Percentiles rank a stretch among this genome's conserved stretches.
Conservation (phyloP, 2,797 vertebrate species). For the Karalla daura region DNA sequence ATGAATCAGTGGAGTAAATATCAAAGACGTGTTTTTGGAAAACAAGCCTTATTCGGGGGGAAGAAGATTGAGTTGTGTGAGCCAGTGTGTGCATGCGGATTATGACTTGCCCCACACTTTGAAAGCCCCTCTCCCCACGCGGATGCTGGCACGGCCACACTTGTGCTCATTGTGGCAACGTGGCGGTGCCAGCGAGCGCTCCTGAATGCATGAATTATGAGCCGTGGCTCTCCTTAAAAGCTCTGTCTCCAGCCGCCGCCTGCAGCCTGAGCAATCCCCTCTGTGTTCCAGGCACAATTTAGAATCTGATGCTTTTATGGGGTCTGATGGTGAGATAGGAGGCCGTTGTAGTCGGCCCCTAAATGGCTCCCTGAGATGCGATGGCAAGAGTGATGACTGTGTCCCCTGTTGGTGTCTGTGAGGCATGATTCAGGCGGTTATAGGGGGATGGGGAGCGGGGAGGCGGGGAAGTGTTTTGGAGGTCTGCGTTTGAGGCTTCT, state of each 20-base stretch:
- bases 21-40: slow-evolving; percentile 13
- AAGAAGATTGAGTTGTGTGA: slow-evolving; percentile 48
- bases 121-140: slow-evolving; percentile 11
- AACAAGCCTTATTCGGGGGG: slow-evolving; percentile 22
- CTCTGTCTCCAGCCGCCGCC: slow-evolving; percentile 50
- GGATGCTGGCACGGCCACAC: slow-evolving; percentile 42
- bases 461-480: slow-evolving; percentile 65
- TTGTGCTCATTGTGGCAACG: slow-evolving; percentile 52
- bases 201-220: slow-evolving; percentile 71
- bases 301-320: slow-evolving; percentile 75
- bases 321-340: slow-evolving; percentile 71
- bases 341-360: slow-evolving; percentile 68
- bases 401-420: slow-evolving; percentile 74
- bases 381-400: slow-evolving; percentile 74
- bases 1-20: slow-evolving; percentile 1
- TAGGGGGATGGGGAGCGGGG: slow-evolving; percentile 62
- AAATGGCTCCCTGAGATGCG: slow-evolving; percentile 76
- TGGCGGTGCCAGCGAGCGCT: slow-evolving; percentile 48
- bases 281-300: slow-evolving; percentile 73
- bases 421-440: slow-evolving; percentile 73
- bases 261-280: slow-evolving; percentile 48
- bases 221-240: slow-evolving; percentile 65
- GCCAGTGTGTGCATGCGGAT: slow-evolving; percentile 42
- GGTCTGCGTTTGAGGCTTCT: slow-evolving; percentile 69
- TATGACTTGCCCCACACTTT: slow-evolving; percentile 44